These are phyloP conservation scores for Apogon talboti DNA, from an alignment of 2,797 vertebrate species.

Conservation along the genomic window DNA sequence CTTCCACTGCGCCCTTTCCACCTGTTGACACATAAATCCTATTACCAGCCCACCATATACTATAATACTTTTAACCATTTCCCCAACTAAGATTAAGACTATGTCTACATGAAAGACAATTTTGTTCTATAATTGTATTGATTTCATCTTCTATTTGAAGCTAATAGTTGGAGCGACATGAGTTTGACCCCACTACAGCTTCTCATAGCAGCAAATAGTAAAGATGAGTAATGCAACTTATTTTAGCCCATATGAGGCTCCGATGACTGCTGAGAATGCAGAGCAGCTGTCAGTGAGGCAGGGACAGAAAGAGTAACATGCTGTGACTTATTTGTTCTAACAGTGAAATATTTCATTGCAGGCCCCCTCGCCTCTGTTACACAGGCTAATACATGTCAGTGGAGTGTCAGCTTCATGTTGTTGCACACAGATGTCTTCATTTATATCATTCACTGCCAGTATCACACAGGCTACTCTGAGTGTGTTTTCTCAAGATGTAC, in stretches of 20 bases:
- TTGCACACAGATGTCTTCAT: conserved; percentile 70
- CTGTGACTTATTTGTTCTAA: conserved; percentile 73
- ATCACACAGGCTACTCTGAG: conserved; percentile 3
- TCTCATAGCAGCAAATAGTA: conserved; percentile 39
- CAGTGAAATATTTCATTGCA: conserved; percentile 72
- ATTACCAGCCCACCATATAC: conserved; percentile 9
- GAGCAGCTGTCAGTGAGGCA: conserved; percentile 69
- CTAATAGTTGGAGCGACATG: conserved; percentile 47
- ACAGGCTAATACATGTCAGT: conserved; percentile 57
- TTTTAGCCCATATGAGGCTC: conserved; percentile 60
- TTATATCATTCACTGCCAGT: conserved; percentile 26
- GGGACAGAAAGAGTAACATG: conserved; percentile 72
- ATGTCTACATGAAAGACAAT: neutral
- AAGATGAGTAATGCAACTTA: conserved; percentile 61
- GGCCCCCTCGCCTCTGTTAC: conserved; percentile 49
- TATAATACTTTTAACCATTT: conserved; percentile 38
- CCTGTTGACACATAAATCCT: conserved; percentile 55
- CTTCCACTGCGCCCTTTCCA: conserved; percentile 40
- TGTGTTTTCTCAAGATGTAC: conserved; percentile 2
- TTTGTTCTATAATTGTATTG: conserved; percentile 12
- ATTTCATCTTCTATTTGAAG: conserved; percentile 24
- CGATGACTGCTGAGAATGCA: conserved; percentile 57
- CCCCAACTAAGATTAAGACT: conserved; percentile 32
- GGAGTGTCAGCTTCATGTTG: conserved; percentile 45
- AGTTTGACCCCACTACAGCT: conserved; percentile 42